These are phyloP conservation scores for Melinopterus prodromus DNA, from an alignment of 2,888 invertebrate species.

Conservation along the genomic window DNA sequence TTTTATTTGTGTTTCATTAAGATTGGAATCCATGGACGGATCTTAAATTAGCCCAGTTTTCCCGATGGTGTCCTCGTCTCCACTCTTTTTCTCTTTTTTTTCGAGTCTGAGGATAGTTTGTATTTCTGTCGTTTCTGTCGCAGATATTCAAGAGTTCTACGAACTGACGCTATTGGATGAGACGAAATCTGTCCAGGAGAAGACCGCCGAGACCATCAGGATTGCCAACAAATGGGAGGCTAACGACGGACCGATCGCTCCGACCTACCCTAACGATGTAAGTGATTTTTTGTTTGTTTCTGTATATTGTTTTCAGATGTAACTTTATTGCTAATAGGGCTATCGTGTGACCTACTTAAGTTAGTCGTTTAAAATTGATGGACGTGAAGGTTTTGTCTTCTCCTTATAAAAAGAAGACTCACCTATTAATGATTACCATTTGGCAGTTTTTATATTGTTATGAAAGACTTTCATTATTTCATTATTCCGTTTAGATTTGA, in stretches of 20 bases:
- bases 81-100: neutral
- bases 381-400: too few species aligned
- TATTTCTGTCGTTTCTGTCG: constrained; percentile 50
- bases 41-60: neutral
- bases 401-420: too few species aligned
- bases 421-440: too few species aligned
- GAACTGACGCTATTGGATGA: constrained; percentile 96
- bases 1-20: neutral
- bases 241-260: constrained; percentile 69
- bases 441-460: too few species aligned
- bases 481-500: too few species aligned
- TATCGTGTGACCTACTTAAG: too few species aligned
- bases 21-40: neutral
- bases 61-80: neutral
- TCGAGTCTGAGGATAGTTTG: neutral
- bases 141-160: constrained; percentile 99
- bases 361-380: too few species aligned
- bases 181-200: constrained; percentile 93
- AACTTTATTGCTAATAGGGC: too few species aligned
- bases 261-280: constrained; percentile 68
- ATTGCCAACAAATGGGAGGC: constrained; percentile 95
- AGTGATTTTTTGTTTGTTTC: constrained; percentile 56
- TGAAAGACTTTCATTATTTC: too few species aligned
- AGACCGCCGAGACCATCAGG: constrained; percentile 93
- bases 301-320: constrained; percentile 14